A percentile compares a stretch with the other conserved stretches of the same genome.
Conservation (phyloP, 2,797 vertebrate genomes). For the Momotus momota region DNA sequence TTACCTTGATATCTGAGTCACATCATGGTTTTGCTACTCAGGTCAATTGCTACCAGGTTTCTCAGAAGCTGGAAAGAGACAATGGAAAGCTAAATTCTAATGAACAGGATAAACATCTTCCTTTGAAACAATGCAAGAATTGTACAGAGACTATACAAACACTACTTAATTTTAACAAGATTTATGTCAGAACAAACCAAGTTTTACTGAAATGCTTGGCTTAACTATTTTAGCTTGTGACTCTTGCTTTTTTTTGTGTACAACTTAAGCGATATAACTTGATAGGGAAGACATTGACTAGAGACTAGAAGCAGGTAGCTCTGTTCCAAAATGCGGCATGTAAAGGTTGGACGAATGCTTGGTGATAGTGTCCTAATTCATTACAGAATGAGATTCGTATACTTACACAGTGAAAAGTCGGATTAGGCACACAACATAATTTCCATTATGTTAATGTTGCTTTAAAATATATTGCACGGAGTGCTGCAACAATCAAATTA, state of each 20-base stretch:
- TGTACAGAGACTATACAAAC: not conserved
- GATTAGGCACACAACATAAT: constrained; percentile 86
- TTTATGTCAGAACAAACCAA: not conserved
- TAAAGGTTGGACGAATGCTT: not conserved
- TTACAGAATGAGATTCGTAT: constrained; percentile 67
- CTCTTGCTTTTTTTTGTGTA: not conserved
- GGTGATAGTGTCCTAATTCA: constrained; percentile 31
- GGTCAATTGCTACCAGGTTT: not conserved
- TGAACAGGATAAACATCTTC: not conserved
- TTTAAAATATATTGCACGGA: constrained; percentile 88
- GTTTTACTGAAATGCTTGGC: not conserved
- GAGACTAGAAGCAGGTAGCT: not conserved
- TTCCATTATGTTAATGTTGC: constrained; percentile 88
- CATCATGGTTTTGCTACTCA: not conserved
- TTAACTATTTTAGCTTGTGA: not conserved
- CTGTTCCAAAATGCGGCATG: not conserved
- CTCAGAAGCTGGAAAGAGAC: not conserved
- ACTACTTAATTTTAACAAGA: not conserved
- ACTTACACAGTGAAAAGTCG: constrained; percentile 75
- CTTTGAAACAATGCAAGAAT: not conserved
- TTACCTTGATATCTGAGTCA: not conserved
- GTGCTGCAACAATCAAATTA: constrained; percentile 88
- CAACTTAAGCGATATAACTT: not conserved
- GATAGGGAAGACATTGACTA: not conserved
- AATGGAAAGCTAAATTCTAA: not conserved